Percentiles rank a stretch among this genome's conserved stretches.
Conservation (phyloP, 2,113 vertebrate genomes). For the Pituophis catenifer region DNA sequence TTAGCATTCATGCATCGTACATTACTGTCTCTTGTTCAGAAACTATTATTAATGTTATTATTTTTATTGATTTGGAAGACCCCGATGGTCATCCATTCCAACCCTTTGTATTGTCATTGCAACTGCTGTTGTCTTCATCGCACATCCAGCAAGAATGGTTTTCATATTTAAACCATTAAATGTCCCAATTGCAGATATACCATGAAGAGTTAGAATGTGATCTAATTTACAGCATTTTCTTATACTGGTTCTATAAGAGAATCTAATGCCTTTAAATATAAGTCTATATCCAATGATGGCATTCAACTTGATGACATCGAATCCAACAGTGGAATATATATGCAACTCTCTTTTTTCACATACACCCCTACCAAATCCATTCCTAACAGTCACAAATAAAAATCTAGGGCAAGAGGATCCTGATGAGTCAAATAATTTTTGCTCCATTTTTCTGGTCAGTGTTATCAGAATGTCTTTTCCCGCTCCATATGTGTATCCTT, state of each 20-base stretch:
- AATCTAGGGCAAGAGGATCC: neutral
- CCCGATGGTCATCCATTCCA: neutral
- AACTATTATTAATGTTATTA: neutral
- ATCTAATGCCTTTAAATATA: neutral
- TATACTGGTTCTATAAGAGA: neutral
- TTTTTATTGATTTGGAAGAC: neutral
- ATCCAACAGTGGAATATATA: neutral
- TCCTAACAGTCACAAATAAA: neutral
- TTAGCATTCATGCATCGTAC: constrained; percentile 9
- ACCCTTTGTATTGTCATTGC: neutral
- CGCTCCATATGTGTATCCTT: neutral
- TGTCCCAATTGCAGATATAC: neutral
- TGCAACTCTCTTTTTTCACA: neutral
- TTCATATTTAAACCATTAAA: neutral
- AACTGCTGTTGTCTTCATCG: neutral
- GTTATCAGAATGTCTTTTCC: neutral
- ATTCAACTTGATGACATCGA: neutral
- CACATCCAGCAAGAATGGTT: neutral
- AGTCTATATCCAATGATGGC: neutral
- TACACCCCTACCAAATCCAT: neutral
- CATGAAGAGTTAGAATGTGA: neutral
- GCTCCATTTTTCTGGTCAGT: neutral
- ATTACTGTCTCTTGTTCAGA: constrained; percentile 29
- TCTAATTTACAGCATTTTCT: neutral
- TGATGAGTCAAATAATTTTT: neutral